phyloP scores from a whole-genome alignment of 2,113 vertebrate genomes.

The Epinephelus cyanopodus region DNA sequence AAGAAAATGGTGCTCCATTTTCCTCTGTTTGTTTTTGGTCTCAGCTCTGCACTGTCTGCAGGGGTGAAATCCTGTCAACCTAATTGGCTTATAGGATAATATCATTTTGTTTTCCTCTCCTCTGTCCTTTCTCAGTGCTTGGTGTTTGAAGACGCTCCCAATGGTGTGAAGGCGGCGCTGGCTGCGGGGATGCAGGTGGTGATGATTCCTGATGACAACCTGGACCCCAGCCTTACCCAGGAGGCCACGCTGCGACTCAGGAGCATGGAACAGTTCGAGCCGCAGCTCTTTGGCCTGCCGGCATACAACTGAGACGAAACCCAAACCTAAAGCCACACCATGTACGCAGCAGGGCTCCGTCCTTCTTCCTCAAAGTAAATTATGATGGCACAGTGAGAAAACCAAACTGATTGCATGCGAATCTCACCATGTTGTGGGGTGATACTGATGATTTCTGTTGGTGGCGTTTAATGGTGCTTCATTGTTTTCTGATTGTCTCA shows the following conservation, averaged over 20 bases:
- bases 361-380: too few relatives aligned
- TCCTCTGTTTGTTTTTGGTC: conserved; percentile 28
- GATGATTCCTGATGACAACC: conserved; percentile 91
- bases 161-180: conserved; percentile 88
- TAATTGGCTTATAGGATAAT: conserved; percentile 54
- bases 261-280: conserved; percentile 90
- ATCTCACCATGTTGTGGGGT: too few relatives aligned
- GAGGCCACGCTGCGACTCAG: conserved; percentile 86
- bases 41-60: not conserved
- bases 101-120: conserved; percentile 32
- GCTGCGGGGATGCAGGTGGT: conserved; percentile 94
- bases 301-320: conserved; percentile 78
- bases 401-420: too few relatives aligned
- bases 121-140: conserved; percentile 85
- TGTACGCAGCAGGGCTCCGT: too few relatives aligned
- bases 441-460: too few relatives aligned
- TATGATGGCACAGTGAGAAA: too few relatives aligned
- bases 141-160: conserved; percentile 95
- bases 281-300: conserved; percentile 91
- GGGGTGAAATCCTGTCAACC: conserved; percentile 25
- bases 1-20: conserved; percentile 26
- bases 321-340: not conserved
- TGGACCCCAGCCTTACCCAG: conserved; percentile 83
- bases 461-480: too few relatives aligned
- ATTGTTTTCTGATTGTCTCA: too few relatives aligned